Evolutionary conservation across 2,888 invertebrate genomes (phyloP).

Genomic region (Sicus ferrugineus): DNA sequence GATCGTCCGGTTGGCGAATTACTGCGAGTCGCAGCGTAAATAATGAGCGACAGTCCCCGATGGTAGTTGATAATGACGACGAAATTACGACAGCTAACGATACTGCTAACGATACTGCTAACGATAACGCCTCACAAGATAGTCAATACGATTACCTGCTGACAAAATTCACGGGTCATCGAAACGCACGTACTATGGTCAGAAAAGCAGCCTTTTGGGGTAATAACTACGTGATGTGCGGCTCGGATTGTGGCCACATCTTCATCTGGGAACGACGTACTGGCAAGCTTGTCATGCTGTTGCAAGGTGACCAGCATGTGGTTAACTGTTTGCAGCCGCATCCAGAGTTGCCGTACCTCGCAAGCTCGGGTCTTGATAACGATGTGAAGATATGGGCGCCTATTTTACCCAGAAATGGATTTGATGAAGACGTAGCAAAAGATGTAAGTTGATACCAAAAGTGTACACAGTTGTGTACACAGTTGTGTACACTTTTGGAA

Average conservation of each 20-base stretch:
- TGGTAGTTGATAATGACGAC: too few relatives aligned
- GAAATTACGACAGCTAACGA: too few relatives aligned
- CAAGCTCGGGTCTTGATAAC: conserved; percentile 88
- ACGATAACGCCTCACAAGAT: conserved; percentile 41
- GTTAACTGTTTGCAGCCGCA: conserved; percentile 88
- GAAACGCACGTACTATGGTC: conserved; percentile 82
- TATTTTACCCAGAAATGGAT: conserved; percentile 69
- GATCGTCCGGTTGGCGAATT: conserved; percentile 47
- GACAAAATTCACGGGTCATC: conserved; percentile 78
- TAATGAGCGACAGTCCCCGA: conserved; percentile 41
- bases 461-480: too few relatives aligned
- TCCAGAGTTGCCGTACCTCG: conserved; percentile 77
- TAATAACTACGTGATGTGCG: conserved; percentile 80
- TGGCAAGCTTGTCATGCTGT: conserved; percentile 75
- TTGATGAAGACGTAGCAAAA: conserved; percentile 71
- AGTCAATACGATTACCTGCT: conserved; percentile 66
- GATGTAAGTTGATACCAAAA: conserved; percentile 64
- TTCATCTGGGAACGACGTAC: conserved; percentile 82
- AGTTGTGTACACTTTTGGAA: too few relatives aligned
- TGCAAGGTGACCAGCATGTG: conserved; percentile 83
- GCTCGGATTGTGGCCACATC: conserved; percentile 89
- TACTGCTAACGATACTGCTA: too few relatives aligned
- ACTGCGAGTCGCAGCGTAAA: conserved; percentile 45
- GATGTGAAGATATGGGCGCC: conserved; percentile 87
- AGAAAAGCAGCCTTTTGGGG: conserved; percentile 90